Base-by-base conservation (phyloP, 2,797 vertebrate species). In the Cyprinella venusta region DNA sequence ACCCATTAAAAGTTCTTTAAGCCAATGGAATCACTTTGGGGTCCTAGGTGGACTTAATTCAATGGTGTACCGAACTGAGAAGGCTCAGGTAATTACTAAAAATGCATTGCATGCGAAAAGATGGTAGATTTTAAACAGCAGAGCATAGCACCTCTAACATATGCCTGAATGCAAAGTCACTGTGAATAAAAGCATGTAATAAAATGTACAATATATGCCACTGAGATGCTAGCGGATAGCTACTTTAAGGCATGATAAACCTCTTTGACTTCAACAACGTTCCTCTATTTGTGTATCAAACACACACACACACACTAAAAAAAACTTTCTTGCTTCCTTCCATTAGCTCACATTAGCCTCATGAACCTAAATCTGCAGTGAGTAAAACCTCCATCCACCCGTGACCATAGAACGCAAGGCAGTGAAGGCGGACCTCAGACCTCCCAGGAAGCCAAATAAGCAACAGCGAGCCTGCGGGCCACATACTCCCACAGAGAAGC, bases 321-420 rank as follows among this genome's bases (percentile, higher is more conserved):
- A 59, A 65, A 75, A 19, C 45, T 63, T n/a, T 64, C 76, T 50
- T 64, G 19, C 75, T 80, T 84, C 76, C 70, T 68, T 84, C 79
- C 85, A 84, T 88, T 88, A 82, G 56, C 79, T 80, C 70, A 61
- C 61, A 77, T 80, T 83, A 65, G 81, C 80, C 74, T 79, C 77
- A 80, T 80, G 42, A 61, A 79, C 81, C 78, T 81, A 61, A 54
- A 67, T 76, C 50, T 72, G 63, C 40, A 63, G 65, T 67, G 65
- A 76, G 84, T 77, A 84, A 86, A 86, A 67, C 70, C 75, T 84
- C 79, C 69, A 45, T 76, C 81, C 70, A 80, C n/a, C 72, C 50
- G 61, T 67, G 76, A 79, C 80, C 21, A 18, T 71, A 72, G 61
- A 63, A 24, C 54, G 76, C 38, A 69, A 61, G 30, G 54, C 74